Percentiles rank a stretch among this genome's conserved stretches.
These are phyloP conservation scores for Pachypanchax playfairii DNA, from an alignment of 2,113 vertebrate species.

Conservation along the genomic window DNA sequence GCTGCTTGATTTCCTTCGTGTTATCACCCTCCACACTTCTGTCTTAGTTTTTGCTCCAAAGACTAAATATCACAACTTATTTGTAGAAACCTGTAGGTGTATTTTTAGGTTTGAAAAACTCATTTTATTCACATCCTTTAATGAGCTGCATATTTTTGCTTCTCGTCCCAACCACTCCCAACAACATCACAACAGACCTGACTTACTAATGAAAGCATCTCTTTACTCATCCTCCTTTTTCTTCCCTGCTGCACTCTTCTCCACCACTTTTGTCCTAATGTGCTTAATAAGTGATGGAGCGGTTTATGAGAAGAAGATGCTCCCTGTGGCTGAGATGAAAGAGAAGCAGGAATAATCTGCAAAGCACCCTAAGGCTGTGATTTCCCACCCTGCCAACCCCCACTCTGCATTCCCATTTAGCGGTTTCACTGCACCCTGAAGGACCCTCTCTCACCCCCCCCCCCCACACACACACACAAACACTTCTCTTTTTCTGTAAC, in stretches of 20 bases:
- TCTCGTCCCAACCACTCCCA: constrained; percentile 46
- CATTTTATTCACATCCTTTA: neutral
- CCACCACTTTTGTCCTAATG: constrained; percentile 61
- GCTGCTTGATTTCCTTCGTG: neutral
- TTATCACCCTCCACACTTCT: neutral
- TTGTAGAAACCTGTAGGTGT: neutral
- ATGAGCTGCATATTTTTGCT: constrained; percentile 6
- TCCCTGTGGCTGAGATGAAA: constrained; percentile 69
- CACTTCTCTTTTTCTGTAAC: neutral
- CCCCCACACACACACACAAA: neutral
- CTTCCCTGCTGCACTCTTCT: constrained; percentile 7
- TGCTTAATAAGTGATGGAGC: constrained; percentile 71
- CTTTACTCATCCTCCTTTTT: constrained; percentile 5
- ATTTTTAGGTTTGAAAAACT: neutral
- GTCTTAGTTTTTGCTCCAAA: constrained; percentile 10
- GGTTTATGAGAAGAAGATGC: constrained; percentile 61
- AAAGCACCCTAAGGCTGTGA: constrained; percentile 55
- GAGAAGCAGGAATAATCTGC: constrained; percentile 63
- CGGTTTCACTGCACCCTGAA: constrained; percentile 52
- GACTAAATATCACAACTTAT: neutral
- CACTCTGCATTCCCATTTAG: constrained; percentile 41
- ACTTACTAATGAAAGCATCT: constrained; percentile 37
- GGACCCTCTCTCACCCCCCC: constrained; percentile 44
- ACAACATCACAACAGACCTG: constrained; percentile 30
- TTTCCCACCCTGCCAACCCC: constrained; percentile 49